Percentiles rank a stretch among this genome's conserved stretches.
Conservation (phyloP, 1,140 invertebrate species). For the Notospermus geniculatus region DNA sequence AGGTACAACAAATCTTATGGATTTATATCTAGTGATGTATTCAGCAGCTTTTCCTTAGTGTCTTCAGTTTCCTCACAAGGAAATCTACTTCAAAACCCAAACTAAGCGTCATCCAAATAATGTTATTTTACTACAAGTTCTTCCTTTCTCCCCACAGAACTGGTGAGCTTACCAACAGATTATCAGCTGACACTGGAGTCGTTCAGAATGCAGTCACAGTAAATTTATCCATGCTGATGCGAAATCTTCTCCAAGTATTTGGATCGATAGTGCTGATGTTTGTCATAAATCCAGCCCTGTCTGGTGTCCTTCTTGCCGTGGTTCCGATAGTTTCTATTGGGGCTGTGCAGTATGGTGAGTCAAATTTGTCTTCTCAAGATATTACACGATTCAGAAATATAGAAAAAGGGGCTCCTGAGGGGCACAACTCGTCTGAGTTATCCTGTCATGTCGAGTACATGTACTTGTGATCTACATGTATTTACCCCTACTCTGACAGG, state of each 20-base stretch:
- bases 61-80: too few species aligned
- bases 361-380: too few species aligned
- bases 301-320: slow-evolving; percentile 48
- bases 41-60: too few species aligned
- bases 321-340: slow-evolving; percentile 48
- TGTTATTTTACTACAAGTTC: too few species aligned
- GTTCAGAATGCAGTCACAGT: slow-evolving; percentile 53
- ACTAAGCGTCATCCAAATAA: too few species aligned
- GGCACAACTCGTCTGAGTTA: too few species aligned
- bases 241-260: slow-evolving; percentile 49
- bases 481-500: slow-evolving; percentile 30
- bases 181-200: slow-evolving; percentile 53
- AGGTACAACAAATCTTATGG: slow-evolving; percentile 40
- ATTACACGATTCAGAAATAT: too few species aligned
- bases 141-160: slow-evolving; percentile 35
- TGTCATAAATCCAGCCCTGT: slow-evolving; percentile 46
- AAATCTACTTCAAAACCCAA: too few species aligned
- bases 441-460: too few species aligned
- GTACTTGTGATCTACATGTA: not conserved
- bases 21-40: too few species aligned
- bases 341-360: slow-evolving; percentile 51
- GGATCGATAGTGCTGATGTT: slow-evolving; percentile 53
- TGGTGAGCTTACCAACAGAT: slow-evolving; percentile 51
- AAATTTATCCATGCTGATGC: slow-evolving; percentile 50
- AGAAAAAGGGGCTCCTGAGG: too few species aligned